A percentile compares a stretch with the other conserved stretches of the same genome.
Conservation (phyloP, 2,797 vertebrate genomes). For the Cetoscarus ocellatus region DNA sequence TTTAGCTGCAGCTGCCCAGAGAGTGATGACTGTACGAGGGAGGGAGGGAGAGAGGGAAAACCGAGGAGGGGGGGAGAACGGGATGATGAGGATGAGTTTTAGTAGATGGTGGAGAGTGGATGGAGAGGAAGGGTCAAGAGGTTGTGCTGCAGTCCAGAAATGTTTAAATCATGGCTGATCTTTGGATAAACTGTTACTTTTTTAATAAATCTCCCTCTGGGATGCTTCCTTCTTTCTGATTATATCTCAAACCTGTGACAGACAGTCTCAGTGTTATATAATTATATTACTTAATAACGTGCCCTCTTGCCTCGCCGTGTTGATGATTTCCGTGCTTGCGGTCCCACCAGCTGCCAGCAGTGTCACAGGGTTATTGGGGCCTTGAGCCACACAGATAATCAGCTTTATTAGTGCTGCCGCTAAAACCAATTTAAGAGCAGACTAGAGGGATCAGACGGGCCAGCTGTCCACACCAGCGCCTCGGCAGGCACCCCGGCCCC, state of each 20-base stretch:
- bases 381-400: conserved; percentile 93
- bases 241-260: background rate
- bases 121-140: conserved; percentile 26
- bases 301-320: conserved; percentile 6
- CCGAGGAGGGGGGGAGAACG: background rate
- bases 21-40: conserved; percentile 14
- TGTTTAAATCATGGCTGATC: background rate
- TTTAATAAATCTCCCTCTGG: no score
- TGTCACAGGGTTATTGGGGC: conserved; percentile 90
- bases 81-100: background rate
- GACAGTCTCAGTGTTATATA: background rate
- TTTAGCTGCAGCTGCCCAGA: conserved; percentile 81
- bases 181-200: background rate
- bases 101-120: conserved; percentile 17
- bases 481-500: conserved; percentile 57
- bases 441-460: conserved; percentile 93
- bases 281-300: conserved; percentile 6
- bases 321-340: conserved; percentile 48
- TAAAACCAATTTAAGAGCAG: conserved; percentile 96
- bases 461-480: conserved; percentile 92
- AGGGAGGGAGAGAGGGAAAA: conserved; percentile 34
- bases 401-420: conserved; percentile 93
- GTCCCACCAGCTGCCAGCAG: conserved; percentile 87
- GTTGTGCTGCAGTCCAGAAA: conserved; percentile 10
- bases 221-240: background rate